Conservation (phyloP, 2,888 invertebrate species). For the Deilephila porcellus region DNA sequence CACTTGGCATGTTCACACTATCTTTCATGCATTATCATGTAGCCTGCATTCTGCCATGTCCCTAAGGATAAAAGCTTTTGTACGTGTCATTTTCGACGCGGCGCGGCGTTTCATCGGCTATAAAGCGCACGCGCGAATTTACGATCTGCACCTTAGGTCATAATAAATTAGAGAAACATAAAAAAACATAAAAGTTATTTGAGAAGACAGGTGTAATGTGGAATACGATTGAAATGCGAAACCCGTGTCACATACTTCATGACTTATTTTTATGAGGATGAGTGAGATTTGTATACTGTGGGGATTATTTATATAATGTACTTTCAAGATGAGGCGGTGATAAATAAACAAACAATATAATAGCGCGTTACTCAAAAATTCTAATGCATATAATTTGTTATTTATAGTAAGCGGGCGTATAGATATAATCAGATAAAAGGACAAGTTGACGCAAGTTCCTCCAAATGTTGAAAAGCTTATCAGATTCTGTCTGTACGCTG, state of each 20-base stretch:
- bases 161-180: slow-evolving; percentile 28
- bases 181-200: slow-evolving; percentile 5
- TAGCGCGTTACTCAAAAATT: too few relatives aligned
- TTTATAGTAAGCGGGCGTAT: too few relatives aligned
- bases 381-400: too few relatives aligned
- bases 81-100: slow-evolving; percentile 51
- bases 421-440: too few relatives aligned
- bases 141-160: slow-evolving; percentile 48
- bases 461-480: too few relatives aligned
- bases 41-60: slow-evolving; percentile 27
- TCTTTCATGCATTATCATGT: slow-evolving; percentile 3
- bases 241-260: background rate
- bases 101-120: slow-evolving; percentile 41
- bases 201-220: slow-evolving; percentile 13
- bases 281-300: background rate
- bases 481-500: too few relatives aligned
- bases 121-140: slow-evolving; percentile 56
- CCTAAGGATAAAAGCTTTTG: slow-evolving; percentile 65
- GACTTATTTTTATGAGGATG: background rate
- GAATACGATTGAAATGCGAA: background rate
- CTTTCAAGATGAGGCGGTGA: background rate
- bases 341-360: background rate
- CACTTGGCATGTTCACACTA: background rate
- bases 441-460: too few relatives aligned
- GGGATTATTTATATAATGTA: background rate